Percentiles rank a stretch among this genome's conserved stretches.
Conservation (phyloP, 1,140 invertebrate genomes). For the Globodera rostochiensis region DNA sequence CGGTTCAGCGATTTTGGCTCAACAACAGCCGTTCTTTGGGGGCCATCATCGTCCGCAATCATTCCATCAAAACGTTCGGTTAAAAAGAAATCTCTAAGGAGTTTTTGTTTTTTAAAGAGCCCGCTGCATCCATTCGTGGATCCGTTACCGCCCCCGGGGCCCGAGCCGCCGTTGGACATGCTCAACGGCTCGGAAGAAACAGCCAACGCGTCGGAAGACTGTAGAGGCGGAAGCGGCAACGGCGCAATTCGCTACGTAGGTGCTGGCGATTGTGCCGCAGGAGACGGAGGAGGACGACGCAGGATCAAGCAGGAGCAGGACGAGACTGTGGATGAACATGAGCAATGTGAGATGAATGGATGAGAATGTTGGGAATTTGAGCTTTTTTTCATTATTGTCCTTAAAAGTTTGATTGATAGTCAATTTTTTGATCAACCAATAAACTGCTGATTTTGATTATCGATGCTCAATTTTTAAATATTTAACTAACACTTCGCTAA, state of each 20-base stretch:
- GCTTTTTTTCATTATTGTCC: too few species aligned
- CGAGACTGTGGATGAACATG: neutral
- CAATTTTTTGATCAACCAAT: too few species aligned
- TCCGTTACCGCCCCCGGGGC: constrained; percentile 18
- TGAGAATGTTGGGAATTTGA: neutral
- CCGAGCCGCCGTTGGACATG: constrained; percentile 29
- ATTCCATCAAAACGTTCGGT: neutral
- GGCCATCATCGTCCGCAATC: neutral
- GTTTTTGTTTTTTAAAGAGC: neutral
- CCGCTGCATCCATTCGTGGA: neutral
- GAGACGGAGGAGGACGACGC: neutral
- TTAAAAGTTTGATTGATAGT: too few species aligned
- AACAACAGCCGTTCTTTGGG: neutral
- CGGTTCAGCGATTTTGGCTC: neutral
- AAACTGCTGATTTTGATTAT: too few species aligned
- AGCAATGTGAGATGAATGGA: neutral
- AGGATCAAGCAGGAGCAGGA: constrained; percentile 4
- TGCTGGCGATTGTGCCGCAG: neutral
- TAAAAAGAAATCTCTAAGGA: neutral
- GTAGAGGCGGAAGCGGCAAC: neutral
- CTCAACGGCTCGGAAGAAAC: constrained; percentile 16
- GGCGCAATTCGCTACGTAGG: neutral
- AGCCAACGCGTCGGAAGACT: neutral
- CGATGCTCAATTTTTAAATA: too few species aligned
- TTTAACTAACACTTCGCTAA: too few species aligned